Evolutionary conservation across 2,888 invertebrate genomes (phyloP), one percentile per base, ranked within the genome.

Genomic region (Callyntrura sp.): DNA sequence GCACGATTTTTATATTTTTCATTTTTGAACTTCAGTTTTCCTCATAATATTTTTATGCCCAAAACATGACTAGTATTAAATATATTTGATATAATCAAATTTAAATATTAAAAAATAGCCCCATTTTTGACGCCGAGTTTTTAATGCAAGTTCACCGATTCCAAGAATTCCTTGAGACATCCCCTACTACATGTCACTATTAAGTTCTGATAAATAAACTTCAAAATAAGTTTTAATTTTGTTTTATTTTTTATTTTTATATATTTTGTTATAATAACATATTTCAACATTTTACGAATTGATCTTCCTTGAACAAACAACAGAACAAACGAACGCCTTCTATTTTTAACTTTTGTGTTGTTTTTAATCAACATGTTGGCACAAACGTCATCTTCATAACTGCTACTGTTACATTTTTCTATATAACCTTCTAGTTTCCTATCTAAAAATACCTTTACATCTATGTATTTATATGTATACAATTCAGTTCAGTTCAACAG

Each of bases 401-500:
- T 65, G 25, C 20, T 48, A 23, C 76, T 35, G 35, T n/a, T n/a
- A n/a, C n/a, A 35, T 48, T 51, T 76, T 9, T 4, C 45, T 45
- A 73, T 17, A 11, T 70, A 28, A 11, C 8, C n/a, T 55, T 0
- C 73, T 73, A 73, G n/a, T n/a, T n/a, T n/a, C n/a, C 70, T 45
- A 73, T 12, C 73, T 73, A 73, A 48, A 17, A 73, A 35, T 73
- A 73, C 9, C 23, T 25, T 14, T 65, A 25, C 6, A 65, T 25
- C 28, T 43, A 68, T 17, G 14, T 68, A 35, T 68, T 28, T 45
- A n/a, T 28, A 76, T 48, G 76, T 76, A 76, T 76, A 76, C 76
- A 76, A 76, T 51, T 76, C 76, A 76, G 76, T 76, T 76, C 76
- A 51, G 76, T 76, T 76, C 76, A 76, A 55, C 17, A 35, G 28